Conservation (phyloP, 2,888 invertebrate species). For the Sphaeridia pumilis region DNA sequence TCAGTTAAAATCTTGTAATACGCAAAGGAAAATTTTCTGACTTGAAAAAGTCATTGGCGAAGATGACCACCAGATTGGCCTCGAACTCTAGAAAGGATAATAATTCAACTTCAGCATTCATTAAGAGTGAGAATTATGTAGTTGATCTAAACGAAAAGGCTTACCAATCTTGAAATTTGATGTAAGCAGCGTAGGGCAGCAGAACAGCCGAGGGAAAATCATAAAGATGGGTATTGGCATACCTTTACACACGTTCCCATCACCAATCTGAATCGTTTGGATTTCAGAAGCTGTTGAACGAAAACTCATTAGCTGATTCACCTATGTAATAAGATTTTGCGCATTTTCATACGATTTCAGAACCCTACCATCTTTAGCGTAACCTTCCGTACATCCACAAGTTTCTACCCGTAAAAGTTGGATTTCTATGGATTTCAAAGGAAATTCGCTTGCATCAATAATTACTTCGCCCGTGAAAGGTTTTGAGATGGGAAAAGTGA, state of each 20-base stretch:
- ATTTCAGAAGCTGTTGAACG: constrained; percentile 98
- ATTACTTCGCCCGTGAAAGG: constrained; percentile 77
- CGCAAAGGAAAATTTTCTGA: constrained; percentile 87
- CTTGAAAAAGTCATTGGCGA: constrained; percentile 83
- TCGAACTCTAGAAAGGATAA: constrained; percentile 72
- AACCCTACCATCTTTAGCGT: constrained; percentile 68
- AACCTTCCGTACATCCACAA: constrained; percentile 84
- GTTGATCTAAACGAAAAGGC: too few species aligned
- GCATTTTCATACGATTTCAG: too few species aligned
- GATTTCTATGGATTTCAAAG: constrained; percentile 83
- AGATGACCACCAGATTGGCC: constrained; percentile 80
- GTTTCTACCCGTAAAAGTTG: constrained; percentile 91
- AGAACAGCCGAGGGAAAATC: constrained; percentile 89
- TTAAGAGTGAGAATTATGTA: too few species aligned
- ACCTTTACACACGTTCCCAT: constrained; percentile 73
- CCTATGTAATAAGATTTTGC: too few species aligned
- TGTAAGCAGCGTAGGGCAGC: constrained; percentile 81
- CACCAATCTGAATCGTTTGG: constrained; percentile 94
- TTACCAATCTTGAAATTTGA: constrained; percentile 88
- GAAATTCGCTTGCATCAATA: constrained; percentile 44
- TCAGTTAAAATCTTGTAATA: constrained; percentile 44
- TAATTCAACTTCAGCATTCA: too few species aligned
- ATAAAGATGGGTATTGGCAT: constrained; percentile 82
- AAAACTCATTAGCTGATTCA: too few species aligned
- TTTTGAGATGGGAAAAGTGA: constrained; percentile 67